Percentiles rank a stretch among this genome's conserved stretches.
Conservation (phyloP, 1,140 invertebrate genomes). For the Melitaea cinxia region DNA sequence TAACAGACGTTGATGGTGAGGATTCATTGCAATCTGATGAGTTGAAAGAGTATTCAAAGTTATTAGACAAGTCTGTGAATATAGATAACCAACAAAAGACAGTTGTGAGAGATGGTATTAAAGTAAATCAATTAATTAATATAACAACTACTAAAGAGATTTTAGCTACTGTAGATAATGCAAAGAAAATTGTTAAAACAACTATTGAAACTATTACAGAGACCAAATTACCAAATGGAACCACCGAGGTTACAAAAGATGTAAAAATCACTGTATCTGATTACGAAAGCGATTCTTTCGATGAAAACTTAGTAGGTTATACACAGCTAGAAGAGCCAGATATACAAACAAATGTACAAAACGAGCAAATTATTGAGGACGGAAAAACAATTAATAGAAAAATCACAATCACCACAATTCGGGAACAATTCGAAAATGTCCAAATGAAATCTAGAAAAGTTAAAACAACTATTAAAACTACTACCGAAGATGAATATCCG, state of each 20-base stretch:
- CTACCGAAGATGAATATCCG: constrained; percentile 73
- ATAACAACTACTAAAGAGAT: constrained; percentile 76
- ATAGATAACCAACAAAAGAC: constrained; percentile 64
- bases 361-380: constrained; percentile 59
- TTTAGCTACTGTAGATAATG: constrained; percentile 51
- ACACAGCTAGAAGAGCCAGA: constrained; percentile 58
- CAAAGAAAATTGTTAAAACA: constrained; percentile 70
- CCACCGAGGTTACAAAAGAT: constrained; percentile 72
- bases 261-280: constrained; percentile 73
- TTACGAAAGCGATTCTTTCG: constrained; percentile 56
- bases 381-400: constrained; percentile 62
- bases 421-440: constrained; percentile 66
- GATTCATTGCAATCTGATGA: constrained; percentile 38
- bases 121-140: constrained; percentile 69
- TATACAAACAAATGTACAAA: constrained; percentile 50
- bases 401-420: constrained; percentile 63
- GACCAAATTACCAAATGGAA: constrained; percentile 68
- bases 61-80: constrained; percentile 63
- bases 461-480: constrained; percentile 69
- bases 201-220: constrained; percentile 79
- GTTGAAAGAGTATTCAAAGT: constrained; percentile 45
- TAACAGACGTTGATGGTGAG: constrained; percentile 52
- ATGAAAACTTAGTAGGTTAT: constrained; percentile 68
- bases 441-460: constrained; percentile 62
- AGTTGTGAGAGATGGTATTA: constrained; percentile 59